phyloP scores from a whole-genome alignment of 2,113 vertebrate species.

The Anoura caudifer region DNA sequence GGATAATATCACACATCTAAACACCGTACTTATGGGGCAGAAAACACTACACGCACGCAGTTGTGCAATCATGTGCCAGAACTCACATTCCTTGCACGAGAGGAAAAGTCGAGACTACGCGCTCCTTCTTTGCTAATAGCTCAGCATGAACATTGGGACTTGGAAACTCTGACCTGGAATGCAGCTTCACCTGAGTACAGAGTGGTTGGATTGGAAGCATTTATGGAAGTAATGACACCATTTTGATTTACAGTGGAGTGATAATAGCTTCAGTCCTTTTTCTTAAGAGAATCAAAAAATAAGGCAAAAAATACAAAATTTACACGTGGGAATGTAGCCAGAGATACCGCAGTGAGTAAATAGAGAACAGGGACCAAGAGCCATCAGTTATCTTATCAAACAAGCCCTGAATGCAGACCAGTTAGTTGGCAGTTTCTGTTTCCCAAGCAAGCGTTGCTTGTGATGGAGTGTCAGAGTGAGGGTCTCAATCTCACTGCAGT shows the following conservation, averaged over 20 bases:
- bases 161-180: not conserved
- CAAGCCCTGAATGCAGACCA: slow-evolving; percentile 25
- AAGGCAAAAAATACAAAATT: slow-evolving; percentile 40
- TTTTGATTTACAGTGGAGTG: slow-evolving; percentile 22
- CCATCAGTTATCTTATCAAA: slow-evolving; percentile 41
- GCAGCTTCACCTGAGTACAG: fast-evolving
- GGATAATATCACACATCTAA: not conserved
- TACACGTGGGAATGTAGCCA: slow-evolving; percentile 13
- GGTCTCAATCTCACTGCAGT: slow-evolving; percentile 28
- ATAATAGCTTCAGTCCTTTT: not conserved
- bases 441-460: slow-evolving; percentile 59
- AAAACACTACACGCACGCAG: not conserved
- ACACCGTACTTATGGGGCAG: not conserved
- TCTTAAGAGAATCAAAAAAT: slow-evolving; percentile 32
- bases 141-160: not conserved
- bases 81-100: not conserved
- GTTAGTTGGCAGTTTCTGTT: slow-evolving; percentile 39
- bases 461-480: not conserved
- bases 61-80: not conserved
- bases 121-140: not conserved
- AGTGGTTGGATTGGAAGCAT: not conserved
- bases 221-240: fast-evolving
- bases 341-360: slow-evolving; percentile 14
- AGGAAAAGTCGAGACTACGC: not conserved
- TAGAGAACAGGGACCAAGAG: not conserved